Conservation (phyloP, 2,888 invertebrate genomes). For the Tigriopus californicus region DNA sequence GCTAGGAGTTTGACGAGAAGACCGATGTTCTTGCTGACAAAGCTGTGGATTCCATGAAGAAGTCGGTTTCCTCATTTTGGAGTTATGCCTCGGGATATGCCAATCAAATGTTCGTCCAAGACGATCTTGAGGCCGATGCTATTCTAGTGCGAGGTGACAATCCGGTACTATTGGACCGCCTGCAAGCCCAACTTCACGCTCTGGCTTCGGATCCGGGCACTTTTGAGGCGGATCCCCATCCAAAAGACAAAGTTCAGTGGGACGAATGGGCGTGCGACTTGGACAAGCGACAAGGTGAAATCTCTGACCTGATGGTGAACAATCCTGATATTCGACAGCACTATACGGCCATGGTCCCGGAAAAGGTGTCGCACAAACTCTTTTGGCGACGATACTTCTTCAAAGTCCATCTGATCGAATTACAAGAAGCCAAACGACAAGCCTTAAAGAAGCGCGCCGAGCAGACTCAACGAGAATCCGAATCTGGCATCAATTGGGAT, state of each 20-base stretch:
- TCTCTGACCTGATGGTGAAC: slow-evolving; percentile 4
- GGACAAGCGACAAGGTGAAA: slow-evolving; percentile 7
- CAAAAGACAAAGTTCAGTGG: background rate
- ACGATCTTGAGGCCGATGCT: background rate
- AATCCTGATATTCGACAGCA: background rate
- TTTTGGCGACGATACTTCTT: slow-evolving; percentile 9
- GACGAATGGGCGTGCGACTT: background rate
- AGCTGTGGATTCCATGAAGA: background rate
- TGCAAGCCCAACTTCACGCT: slow-evolving; percentile 9
- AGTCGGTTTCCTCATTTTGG: background rate
- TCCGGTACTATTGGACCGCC: background rate
- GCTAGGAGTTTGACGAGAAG: background rate
- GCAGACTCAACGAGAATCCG: background rate
- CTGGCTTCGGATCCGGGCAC: background rate
- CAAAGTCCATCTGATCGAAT: slow-evolving; percentile 3
- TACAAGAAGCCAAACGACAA: background rate
- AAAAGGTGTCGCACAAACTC: background rate
- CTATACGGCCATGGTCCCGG: background rate
- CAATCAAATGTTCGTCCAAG: slow-evolving; percentile 3
- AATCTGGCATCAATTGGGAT: background rate
- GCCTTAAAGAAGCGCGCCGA: background rate
- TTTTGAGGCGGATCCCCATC: background rate
- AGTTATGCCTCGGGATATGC: slow-evolving; percentile 4
- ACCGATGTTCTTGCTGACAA: background rate
- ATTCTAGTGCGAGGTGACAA: background rate